These are phyloP conservation scores for Phalacrocorax brasilianus DNA, from an alignment of 2,113 vertebrate species.

Conservation along the genomic window DNA sequence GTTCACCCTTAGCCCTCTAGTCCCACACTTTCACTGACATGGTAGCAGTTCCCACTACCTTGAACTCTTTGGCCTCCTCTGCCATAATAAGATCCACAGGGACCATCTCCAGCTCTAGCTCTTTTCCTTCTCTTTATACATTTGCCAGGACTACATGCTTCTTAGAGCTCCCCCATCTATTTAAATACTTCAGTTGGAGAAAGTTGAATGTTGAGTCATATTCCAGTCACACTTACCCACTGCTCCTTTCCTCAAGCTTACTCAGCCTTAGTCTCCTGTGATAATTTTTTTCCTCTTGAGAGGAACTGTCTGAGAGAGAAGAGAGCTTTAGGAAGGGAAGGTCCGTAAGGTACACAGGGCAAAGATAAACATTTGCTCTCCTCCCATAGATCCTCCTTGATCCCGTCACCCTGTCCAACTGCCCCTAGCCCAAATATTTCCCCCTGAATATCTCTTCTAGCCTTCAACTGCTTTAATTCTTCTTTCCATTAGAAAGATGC, in stretches of 20 bases:
- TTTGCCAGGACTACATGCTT: not conserved
- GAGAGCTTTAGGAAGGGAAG: not conserved
- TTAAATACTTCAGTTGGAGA: not conserved
- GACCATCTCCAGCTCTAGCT: not conserved
- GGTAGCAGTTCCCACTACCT: not conserved
- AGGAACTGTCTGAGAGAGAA: not conserved
- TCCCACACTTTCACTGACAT: not conserved
- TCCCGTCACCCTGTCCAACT: not conserved
- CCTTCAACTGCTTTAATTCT: not conserved
- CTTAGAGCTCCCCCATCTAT: not conserved
- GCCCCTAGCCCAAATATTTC: accelerated
- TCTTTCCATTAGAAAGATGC: not conserved
- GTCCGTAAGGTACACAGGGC: not conserved
- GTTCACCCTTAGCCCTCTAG: not conserved
- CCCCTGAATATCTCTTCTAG: not conserved
- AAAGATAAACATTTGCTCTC: not conserved
- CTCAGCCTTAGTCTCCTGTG: not conserved
- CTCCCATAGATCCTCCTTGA: not conserved
- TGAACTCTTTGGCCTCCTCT: not conserved
- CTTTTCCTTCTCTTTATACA: not conserved
- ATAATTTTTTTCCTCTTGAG: not conserved
- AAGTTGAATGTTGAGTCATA: not conserved
- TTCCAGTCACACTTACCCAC: not conserved
- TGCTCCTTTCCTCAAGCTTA: not conserved
- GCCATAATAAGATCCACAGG: not conserved